phyloP scores from a whole-genome alignment of 2,113 vertebrate genomes.

The Turdus rufiventris region DNA sequence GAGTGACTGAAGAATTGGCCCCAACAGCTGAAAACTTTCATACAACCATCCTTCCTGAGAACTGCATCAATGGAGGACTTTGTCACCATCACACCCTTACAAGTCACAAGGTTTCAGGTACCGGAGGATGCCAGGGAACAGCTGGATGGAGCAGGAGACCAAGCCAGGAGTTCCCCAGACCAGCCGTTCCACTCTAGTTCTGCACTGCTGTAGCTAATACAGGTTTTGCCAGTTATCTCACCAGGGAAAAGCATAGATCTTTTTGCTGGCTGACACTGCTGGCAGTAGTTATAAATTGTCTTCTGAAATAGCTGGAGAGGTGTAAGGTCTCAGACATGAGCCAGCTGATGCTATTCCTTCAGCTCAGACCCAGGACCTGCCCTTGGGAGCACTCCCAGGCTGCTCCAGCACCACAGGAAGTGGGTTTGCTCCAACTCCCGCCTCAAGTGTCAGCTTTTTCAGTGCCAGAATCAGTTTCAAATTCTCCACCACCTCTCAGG shows the following conservation, averaged over 20 bases:
- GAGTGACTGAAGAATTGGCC: neutral
- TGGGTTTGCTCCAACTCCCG: neutral
- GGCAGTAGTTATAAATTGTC: constrained; percentile 23
- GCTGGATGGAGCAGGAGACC: neutral
- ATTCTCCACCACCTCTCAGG: neutral
- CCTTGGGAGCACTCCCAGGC: neutral
- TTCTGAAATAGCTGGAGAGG: constrained; percentile 29
- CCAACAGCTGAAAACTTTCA: neutral
- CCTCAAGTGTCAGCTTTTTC: neutral
- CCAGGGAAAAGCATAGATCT: neutral
- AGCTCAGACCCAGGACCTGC: neutral
- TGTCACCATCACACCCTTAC: neutral
- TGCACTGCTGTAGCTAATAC: neutral
- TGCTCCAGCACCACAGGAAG: neutral
- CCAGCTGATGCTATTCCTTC: neutral
- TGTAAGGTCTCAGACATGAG: neutral
- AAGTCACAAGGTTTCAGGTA: neutral
- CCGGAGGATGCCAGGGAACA: neutral
- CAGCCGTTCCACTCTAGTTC: neutral
- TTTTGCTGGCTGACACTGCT: neutral
- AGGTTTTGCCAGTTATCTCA: neutral
- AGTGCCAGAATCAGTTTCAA: neutral
- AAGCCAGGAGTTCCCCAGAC: neutral
- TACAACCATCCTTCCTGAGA: neutral
- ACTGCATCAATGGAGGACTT: fast-evolving